These are phyloP conservation scores for Arenaria interpres DNA, from an alignment of 2,113 vertebrate species.

Conservation along the genomic window DNA sequence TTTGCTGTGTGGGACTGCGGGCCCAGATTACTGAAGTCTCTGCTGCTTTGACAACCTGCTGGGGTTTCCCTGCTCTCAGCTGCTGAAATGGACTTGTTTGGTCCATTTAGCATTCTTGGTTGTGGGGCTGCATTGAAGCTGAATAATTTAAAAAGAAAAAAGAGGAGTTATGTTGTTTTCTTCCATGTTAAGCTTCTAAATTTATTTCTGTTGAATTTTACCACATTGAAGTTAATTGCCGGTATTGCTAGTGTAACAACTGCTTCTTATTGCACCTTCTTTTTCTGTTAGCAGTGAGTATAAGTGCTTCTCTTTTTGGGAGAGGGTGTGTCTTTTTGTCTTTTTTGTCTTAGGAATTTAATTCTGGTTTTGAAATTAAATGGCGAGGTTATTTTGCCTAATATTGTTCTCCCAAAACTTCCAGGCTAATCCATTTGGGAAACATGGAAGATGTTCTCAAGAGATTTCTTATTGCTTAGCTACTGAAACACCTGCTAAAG, in stretches of 20 bases:
- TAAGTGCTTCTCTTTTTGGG: neutral
- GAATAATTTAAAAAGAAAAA: neutral
- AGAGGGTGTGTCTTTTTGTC: neutral
- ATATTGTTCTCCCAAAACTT: constrained; percentile 22
- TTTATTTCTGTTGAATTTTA: neutral
- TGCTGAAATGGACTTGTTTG: neutral
- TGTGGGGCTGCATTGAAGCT: neutral
- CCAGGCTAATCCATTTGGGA: constrained; percentile 39
- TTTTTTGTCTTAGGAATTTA: neutral
- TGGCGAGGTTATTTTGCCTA: constrained; percentile 1
- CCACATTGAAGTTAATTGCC: neutral
- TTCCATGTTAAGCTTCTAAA: neutral
- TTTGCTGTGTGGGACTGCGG: neutral
- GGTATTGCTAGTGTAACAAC: neutral
- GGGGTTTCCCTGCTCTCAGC: neutral
- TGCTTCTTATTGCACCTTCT: neutral
- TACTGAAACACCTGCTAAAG: constrained; percentile 68
- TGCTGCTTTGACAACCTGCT: neutral
- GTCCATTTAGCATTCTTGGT: neutral
- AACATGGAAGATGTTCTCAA: constrained; percentile 51
- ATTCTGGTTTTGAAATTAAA: neutral
- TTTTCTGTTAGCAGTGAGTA: neutral
- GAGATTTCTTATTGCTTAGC: constrained; percentile 64
- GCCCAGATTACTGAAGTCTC: neutral
- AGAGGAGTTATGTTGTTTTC: neutral